Evolutionary conservation across 2,113 vertebrate species (phyloP).

Genomic region (Campylomormyrus tamandua): DNA sequence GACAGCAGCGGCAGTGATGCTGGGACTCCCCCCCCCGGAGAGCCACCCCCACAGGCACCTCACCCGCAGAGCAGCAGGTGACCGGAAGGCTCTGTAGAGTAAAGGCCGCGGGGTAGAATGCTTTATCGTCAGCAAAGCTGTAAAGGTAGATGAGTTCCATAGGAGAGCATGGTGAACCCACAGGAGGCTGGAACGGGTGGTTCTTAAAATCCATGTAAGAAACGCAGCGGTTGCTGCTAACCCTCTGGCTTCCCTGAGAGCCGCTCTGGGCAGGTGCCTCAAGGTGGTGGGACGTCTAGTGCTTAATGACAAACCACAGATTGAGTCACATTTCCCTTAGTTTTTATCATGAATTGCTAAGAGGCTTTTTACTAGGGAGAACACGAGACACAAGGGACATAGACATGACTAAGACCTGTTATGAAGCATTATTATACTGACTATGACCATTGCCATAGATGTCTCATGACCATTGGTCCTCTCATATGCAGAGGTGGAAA

Average conservation of each 20-base stretch:
- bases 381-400: background rate
- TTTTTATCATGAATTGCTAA: background rate
- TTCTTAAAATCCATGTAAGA: background rate
- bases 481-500: background rate
- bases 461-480: background rate
- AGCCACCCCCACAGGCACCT: constrained; percentile 18
- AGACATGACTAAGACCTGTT: background rate
- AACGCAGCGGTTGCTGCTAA: background rate
- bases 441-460: background rate
- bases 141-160: background rate
- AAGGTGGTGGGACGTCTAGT: background rate
- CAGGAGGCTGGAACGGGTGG: constrained; percentile 22
- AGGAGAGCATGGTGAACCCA: background rate
- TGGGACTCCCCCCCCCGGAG: constrained; percentile 50
- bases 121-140: background rate
- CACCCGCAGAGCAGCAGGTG: constrained; percentile 35
- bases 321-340: background rate
- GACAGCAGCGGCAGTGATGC: constrained; percentile 50
- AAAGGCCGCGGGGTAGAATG: background rate
- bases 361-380: background rate
- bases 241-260: background rate
- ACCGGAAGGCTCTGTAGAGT: background rate
- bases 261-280: background rate
- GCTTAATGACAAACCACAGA: background rate
- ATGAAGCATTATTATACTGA: background rate